Percentiles rank a stretch among this genome's conserved stretches.
These are phyloP conservation scores for Myiotriccus ornatus DNA, from an alignment of 2,797 vertebrate species.

Conservation along the genomic window DNA sequence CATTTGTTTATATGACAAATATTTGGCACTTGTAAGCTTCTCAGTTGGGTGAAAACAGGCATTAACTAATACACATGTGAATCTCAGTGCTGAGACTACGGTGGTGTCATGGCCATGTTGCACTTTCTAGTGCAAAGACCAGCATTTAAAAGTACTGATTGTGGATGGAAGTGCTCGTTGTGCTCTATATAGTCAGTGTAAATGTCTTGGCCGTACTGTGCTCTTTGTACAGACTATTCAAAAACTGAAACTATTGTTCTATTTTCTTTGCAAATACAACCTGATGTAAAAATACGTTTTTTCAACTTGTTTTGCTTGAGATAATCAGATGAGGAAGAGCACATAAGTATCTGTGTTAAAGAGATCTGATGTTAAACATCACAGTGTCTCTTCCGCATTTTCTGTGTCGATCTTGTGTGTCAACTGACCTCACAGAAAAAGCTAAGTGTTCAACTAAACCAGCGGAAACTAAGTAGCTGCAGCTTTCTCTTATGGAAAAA, in stretches of 20 bases:
- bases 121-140: background rate
- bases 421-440: background rate
- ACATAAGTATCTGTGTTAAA: background rate
- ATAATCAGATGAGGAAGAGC: background rate
- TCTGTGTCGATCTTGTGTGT: background rate
- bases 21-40: background rate
- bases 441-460: background rate
- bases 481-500: background rate
- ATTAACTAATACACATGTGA: background rate
- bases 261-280: background rate
- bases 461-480: background rate
- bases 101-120: background rate
- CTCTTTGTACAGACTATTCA: background rate
- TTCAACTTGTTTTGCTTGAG: background rate
- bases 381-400: accelerated
- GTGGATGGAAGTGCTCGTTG: background rate
- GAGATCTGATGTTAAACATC: background rate
- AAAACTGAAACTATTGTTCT: background rate
- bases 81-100: background rate
- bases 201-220: background rate
- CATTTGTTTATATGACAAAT: background rate
- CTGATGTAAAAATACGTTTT: background rate
- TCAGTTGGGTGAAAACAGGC: background rate
- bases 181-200: background rate
- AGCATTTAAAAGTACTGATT: background rate